A percentile compares a stretch with the other conserved stretches of the same genome.
Conservation (phyloP, 2,797 vertebrate genomes). For the Pangasius macronema region DNA sequence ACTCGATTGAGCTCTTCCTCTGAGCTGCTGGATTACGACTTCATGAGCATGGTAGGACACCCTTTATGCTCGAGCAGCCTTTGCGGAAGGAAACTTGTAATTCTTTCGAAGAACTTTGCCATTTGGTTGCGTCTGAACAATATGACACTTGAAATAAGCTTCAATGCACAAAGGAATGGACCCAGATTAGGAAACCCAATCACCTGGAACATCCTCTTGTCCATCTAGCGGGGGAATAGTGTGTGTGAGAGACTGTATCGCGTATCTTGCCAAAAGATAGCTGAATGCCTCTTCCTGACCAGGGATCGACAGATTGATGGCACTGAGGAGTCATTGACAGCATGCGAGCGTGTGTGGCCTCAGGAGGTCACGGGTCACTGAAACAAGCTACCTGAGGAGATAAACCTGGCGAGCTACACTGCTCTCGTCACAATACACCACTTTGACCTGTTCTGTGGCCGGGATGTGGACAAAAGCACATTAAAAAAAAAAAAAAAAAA, state of each 20-base stretch:
- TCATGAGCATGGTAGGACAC: constrained; percentile 20
- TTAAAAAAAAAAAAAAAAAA: constrained; percentile 31
- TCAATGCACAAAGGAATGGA: constrained; percentile 53
- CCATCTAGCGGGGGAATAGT: constrained; percentile 17
- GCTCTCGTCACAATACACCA: constrained; percentile 33
- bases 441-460: constrained; percentile 37
- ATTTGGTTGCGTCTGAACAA: constrained; percentile 46
- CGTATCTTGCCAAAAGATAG: constrained; percentile 37
- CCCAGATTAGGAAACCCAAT: constrained; percentile 59
- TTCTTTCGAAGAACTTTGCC: constrained; percentile 41
- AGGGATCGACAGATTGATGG: constrained; percentile 54
- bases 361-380: constrained; percentile 48
- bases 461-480: constrained; percentile 38
- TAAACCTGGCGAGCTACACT: constrained; percentile 44
- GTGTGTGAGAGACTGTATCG: constrained; percentile 52
- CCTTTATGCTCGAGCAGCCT: constrained; percentile 12
- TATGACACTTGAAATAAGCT: constrained; percentile 54
- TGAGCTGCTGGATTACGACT: constrained; percentile 46
- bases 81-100: constrained; percentile 41
- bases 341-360: constrained; percentile 48
- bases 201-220: constrained; percentile 53
- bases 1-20: constrained; percentile 28
- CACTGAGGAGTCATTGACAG: constrained; percentile 54
- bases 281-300: constrained; percentile 52
- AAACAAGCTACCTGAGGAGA: constrained; percentile 55